Base-by-base conservation (phyloP, 2,113 vertebrate genomes). In the Pseudorhombus dupliciocellatus region DNA sequence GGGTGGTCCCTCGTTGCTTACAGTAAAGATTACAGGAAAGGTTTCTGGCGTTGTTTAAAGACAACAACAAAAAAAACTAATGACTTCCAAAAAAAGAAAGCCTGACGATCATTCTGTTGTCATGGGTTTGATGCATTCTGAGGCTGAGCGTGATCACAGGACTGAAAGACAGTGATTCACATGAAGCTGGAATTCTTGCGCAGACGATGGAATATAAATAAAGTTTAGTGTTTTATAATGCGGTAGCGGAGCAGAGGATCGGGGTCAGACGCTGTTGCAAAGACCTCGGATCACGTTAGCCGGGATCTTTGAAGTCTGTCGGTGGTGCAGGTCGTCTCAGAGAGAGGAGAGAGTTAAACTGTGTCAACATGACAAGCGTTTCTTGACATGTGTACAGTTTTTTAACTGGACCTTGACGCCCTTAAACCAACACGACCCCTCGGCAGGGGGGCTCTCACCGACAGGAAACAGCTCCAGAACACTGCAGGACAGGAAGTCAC, bases 401-500 rank as follows among this genome's bases (percentile, higher is more conserved):
- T 91, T 89, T 50, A 84, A 76, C 82, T 66, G 83, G 81, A 77
- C 84, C 62, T 57, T 71, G 75, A 66, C 52, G 74, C 66, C 81
- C 80, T 86, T 84, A 83, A 87, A 88, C 53, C 74, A 84, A 88
- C 83, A 80, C 15, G 2, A 73, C 63, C 46, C 58, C 84, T 83
- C 81, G 66, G 84, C 44, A n/a, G 83, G 84, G 83, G 83, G 84
- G 74, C 80, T 84, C 83, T 86, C 51, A 57, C 75, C 54, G 78
- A 87, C 86, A 91, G 90, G 89, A 92, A 91, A 80, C 62, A 14
- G 80, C 82, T 84, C 68, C 58, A 81, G 81, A 84, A 84, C 59
- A 79, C 79, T 70, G 81, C 68, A 83, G 84, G 70, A 83, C 78
- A 90, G 89, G 88, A 92, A 91, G 85, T 89, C 83, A 90, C 84